phyloP scores from a whole-genome alignment of 2,113 vertebrate genomes.

The Pachypanchax playfairii region DNA sequence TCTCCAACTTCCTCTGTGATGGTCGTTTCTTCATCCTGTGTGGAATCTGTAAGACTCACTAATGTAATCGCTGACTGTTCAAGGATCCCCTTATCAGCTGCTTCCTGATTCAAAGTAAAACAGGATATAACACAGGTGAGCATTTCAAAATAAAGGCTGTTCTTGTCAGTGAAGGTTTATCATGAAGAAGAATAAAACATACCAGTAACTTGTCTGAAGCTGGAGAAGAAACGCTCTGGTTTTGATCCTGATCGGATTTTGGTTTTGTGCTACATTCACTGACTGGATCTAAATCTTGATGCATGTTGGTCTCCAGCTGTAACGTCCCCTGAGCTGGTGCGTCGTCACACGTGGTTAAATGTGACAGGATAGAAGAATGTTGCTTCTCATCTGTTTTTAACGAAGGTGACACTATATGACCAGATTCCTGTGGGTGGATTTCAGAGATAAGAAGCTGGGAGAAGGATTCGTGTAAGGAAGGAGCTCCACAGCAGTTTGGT shows the following conservation, averaged over 20 bases:
- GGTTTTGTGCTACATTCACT: not conserved
- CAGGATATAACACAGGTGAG: not conserved
- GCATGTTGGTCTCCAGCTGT: not conserved
- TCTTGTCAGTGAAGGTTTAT: not conserved
- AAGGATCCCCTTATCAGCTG: slow-evolving; percentile 84
- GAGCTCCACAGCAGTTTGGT: not conserved
- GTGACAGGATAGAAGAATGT: slow-evolving; percentile 1
- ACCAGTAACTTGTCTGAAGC: slow-evolving; percentile 34
- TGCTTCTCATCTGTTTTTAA: slow-evolving; percentile 15
- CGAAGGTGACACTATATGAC: slow-evolving; percentile 3
- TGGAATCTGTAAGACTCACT: slow-evolving; percentile 82
- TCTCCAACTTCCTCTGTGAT: slow-evolving; percentile 14
- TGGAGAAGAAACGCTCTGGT: not conserved
- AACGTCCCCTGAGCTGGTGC: not conserved
- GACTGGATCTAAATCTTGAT: not conserved
- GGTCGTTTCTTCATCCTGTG: slow-evolving; percentile 74
- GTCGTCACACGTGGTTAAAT: slow-evolving; percentile 1
- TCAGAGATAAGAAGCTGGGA: slow-evolving; percentile 57
- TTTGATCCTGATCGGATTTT: not conserved
- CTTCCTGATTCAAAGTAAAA: slow-evolving; percentile 71
- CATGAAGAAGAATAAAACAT: not conserved
- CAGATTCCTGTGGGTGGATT: slow-evolving; percentile 40
- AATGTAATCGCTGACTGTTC: slow-evolving; percentile 90
- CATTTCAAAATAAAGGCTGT: too few species aligned
- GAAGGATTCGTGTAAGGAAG: slow-evolving; percentile 55